Evolutionary conservation across 2,888 invertebrate species (phyloP).

Genomic region (Strigamia transsilvanica): DNA sequence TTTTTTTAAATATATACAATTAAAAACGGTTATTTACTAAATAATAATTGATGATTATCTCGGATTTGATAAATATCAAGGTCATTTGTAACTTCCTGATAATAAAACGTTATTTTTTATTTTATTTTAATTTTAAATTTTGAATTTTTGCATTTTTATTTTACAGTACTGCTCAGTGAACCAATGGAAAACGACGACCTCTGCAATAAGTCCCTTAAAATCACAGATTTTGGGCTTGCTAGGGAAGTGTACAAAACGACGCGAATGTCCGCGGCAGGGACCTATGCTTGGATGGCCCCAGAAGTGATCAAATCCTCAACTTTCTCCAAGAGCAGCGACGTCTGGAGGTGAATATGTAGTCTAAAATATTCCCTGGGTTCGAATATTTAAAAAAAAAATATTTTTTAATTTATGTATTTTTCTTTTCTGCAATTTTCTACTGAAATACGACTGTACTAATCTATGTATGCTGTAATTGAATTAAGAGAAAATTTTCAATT

Average conservation of each 20-base stretch:
- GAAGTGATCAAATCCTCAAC: conserved; percentile 92
- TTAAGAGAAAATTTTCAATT: not conserved
- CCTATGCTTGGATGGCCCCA: conserved; percentile 99
- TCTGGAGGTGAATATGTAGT: conserved; percentile 77
- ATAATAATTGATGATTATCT: not conserved
- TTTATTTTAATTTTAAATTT: too few relatives aligned
- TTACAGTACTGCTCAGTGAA: conserved; percentile 80
- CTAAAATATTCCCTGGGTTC: not conserved
- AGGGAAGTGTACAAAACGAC: conserved; percentile 96
- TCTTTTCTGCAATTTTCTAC: not conserved
- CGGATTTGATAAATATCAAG: not conserved
- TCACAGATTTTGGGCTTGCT: conserved; percentile 96
- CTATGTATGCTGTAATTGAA: too few relatives aligned
- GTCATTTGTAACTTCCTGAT: not conserved
- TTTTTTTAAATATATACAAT: not conserved
- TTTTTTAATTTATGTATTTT: not conserved
- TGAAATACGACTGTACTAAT: too few relatives aligned
- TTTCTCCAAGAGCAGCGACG: conserved; percentile 93
- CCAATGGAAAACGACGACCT: conserved; percentile 74
- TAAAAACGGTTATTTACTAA: not conserved
- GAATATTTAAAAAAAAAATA: not conserved
- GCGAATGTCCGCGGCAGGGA: conserved; percentile 96
- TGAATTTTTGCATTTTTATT: not conserved
- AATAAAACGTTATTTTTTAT: not conserved
- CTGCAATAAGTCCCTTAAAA: conserved; percentile 90